A percentile compares a stretch with the other conserved stretches of the same genome.
These are phyloP conservation scores for Argyrosomus regius DNA, from an alignment of 2,797 vertebrate genomes.

Conservation along the genomic window DNA sequence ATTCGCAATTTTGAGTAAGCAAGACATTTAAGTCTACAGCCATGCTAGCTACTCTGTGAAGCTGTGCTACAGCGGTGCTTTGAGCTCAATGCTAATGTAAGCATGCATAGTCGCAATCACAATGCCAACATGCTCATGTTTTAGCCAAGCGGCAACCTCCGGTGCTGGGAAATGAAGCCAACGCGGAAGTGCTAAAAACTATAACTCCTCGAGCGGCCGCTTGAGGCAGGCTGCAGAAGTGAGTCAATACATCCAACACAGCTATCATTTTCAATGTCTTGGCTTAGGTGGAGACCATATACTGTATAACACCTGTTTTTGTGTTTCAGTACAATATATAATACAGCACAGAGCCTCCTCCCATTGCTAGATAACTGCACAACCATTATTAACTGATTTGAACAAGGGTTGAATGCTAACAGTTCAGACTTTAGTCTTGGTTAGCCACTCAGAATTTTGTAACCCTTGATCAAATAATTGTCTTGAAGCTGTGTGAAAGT, in stretches of 20 bases:
- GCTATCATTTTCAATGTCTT: not conserved
- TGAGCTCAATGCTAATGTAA: constrained; percentile 11
- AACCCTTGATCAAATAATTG: constrained; percentile 5
- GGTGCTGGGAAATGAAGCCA: too few relatives aligned
- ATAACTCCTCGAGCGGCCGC: too few relatives aligned
- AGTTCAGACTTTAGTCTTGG: not conserved
- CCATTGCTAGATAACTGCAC: not conserved
- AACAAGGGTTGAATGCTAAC: not conserved
- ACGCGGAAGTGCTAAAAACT: too few relatives aligned
- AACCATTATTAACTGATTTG: not conserved
- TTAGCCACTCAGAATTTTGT: not conserved
- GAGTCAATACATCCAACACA: too few relatives aligned
- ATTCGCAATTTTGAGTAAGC: not conserved
- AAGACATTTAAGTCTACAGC: not conserved
- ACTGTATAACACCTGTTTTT: not conserved
- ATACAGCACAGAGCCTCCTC: not conserved
- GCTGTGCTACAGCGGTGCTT: not conserved
- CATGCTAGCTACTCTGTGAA: too few relatives aligned
- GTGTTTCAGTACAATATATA: not conserved
- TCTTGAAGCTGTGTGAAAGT: not conserved
- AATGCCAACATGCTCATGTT: not conserved
- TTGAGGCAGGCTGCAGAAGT: too few relatives aligned
- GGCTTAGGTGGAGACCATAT: not conserved
- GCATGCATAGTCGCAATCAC: not conserved
- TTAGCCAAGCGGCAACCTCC: too few relatives aligned